phyloP scores from a whole-genome alignment of 2,113 vertebrate genomes.

The Eurypyga helias region DNA sequence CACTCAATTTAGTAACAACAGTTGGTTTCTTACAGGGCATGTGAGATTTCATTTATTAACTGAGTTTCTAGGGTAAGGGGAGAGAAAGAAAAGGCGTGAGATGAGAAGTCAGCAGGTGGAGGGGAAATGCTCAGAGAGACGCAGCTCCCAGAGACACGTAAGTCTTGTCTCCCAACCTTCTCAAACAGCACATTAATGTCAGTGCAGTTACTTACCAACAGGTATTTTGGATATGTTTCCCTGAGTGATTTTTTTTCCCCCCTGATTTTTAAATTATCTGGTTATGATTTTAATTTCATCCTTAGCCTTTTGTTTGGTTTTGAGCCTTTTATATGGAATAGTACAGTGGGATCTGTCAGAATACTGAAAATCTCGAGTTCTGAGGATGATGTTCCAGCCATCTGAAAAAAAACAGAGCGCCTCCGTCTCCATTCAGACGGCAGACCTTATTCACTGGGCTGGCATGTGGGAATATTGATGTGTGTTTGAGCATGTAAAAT shows the following conservation, averaged over 20 bases:
- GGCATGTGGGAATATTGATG: not conserved
- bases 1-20: slow-evolving; percentile 79
- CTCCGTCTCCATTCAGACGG: not conserved
- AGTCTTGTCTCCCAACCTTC: slow-evolving; percentile 52
- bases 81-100: slow-evolving; percentile 34
- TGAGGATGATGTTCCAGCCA: not conserved
- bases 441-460: not conserved
- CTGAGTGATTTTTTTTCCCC: not conserved
- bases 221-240: not conserved
- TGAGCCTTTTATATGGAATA: not conserved
- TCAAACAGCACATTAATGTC: not conserved
- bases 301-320: not conserved
- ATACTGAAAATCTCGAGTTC: not conserved
- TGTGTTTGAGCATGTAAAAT: slow-evolving; percentile 13
- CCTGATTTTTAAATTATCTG: not conserved
- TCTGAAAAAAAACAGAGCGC: not conserved
- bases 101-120: not conserved
- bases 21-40: slow-evolving; percentile 66
- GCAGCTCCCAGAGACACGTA: slow-evolving; percentile 60
- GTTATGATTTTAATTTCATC: not conserved
- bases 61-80: slow-evolving; percentile 64
- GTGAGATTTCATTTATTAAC: slow-evolving; percentile 67
- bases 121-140: not conserved
- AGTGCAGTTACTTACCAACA: not conserved
- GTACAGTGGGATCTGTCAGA: not conserved